These are phyloP conservation scores for Drosophila malerkotliana DNA, from an alignment of 1,140 invertebrate species.

Conservation along the genomic window DNA sequence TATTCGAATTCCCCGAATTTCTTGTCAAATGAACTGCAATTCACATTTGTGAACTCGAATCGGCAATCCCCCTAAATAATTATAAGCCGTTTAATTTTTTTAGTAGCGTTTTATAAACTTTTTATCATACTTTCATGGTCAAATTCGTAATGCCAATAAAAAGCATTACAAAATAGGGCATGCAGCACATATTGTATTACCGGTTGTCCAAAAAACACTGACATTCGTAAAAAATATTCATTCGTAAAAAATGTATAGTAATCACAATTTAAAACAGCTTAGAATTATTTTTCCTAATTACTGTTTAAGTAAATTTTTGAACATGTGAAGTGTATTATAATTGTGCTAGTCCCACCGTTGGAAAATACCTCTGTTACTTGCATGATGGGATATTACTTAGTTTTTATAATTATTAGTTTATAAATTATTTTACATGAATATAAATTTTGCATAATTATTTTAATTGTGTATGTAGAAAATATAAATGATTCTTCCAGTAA, in stretches of 20 bases:
- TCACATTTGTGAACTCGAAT: constrained; percentile 1
- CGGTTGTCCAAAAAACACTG: too few species aligned
- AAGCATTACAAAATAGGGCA: not conserved
- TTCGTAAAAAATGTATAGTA: too few species aligned
- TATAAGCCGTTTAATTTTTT: not conserved
- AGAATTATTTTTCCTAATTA: not conserved
- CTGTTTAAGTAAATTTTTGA: too few species aligned
- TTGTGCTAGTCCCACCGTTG: not conserved
- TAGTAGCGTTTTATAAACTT: not conserved
- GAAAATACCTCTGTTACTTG: too few species aligned
- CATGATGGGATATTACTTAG: too few species aligned
- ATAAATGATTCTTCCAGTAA: too few species aligned
- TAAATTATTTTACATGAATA: too few species aligned
- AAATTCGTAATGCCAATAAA: not conserved
- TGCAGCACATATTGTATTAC: too few species aligned
- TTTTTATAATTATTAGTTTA: too few species aligned
- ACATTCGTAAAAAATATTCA: too few species aligned
- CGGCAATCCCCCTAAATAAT: not conserved
- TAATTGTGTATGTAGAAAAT: too few species aligned
- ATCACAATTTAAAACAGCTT: not conserved
- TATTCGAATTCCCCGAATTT: not conserved
- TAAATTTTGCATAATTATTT: too few species aligned
- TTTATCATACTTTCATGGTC: not conserved
- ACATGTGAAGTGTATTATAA: not conserved
- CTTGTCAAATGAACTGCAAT: not conserved